phyloP scores from a whole-genome alignment of 64 coral and sea anemone species.

The Stichodactyla helianthus region DNA sequence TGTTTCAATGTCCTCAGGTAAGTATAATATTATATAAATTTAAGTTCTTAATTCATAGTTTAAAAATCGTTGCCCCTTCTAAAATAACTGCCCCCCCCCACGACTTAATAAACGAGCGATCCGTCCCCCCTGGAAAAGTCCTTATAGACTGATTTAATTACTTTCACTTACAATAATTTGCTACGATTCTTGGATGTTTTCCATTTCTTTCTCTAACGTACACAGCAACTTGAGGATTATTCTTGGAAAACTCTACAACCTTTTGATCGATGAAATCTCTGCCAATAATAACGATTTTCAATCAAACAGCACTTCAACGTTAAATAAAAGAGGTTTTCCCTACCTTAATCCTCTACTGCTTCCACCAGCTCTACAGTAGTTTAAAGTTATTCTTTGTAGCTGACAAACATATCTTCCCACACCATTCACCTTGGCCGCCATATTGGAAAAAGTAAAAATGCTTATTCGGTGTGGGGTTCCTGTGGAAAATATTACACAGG shows the following conservation, averaged over 20 bases:
- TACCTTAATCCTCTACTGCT: slow-evolving; percentile 98
- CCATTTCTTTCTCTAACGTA: slow-evolving; percentile 88
- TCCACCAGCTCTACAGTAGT: slow-evolving; percentile 87
- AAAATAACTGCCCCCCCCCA: no score
- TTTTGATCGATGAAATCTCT: slow-evolving; percentile 88
- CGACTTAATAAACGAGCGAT: no score
- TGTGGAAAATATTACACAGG: no score
- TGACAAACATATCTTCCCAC: slow-evolving; percentile 87
- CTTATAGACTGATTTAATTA: no score
- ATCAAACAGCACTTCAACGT: neutral
- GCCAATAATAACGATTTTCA: neutral
- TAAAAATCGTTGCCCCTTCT: no score
- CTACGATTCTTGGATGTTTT: slow-evolving; percentile 93
- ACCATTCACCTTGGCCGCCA: slow-evolving; percentile 61
- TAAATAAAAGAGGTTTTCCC: neutral
- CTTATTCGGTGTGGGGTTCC: no score
- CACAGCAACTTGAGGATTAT: slow-evolving; percentile 73
- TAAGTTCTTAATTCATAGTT: no score
- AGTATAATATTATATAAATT: no score
- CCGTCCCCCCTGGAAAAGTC: no score
- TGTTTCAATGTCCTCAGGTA: no score
- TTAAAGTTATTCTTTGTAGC: slow-evolving; percentile 77
- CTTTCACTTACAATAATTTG: slow-evolving; percentile 90
- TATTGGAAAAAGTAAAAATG: slow-evolving; percentile 47
- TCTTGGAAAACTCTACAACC: slow-evolving; percentile 62